These are phyloP conservation scores for Lepisosteus oculatus DNA, from an alignment of 2,113 vertebrate species.

Conservation along the genomic window DNA sequence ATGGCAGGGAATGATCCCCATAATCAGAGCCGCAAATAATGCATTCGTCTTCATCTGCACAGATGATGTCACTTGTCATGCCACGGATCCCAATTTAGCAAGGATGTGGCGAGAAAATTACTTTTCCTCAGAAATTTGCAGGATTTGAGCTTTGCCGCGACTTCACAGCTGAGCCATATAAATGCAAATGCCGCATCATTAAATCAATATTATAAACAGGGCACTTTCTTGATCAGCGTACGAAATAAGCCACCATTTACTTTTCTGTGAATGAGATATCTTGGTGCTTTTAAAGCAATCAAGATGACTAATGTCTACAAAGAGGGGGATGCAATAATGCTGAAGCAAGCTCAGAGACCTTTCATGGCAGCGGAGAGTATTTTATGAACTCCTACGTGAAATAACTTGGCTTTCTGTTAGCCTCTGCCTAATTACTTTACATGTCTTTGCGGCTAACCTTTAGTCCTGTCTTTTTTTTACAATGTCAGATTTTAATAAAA, in stretches of 20 bases:
- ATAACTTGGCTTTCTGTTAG: not conserved
- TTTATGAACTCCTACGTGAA: not conserved
- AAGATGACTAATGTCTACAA: not conserved
- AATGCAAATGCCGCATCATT: constrained; percentile 8
- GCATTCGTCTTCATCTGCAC: constrained; percentile 10
- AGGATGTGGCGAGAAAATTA: constrained; percentile 3
- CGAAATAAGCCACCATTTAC: constrained; percentile 49
- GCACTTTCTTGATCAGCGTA: constrained; percentile 42
- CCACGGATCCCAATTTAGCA: not conserved
- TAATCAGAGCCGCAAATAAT: constrained; percentile 2
- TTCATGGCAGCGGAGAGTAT: too few relatives aligned
- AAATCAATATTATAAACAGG: constrained; percentile 14
- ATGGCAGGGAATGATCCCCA: not conserved
- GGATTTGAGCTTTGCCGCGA: too few relatives aligned
- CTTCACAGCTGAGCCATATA: constrained; percentile 8
- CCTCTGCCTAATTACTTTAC: not conserved
- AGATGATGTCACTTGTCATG: constrained; percentile 9
- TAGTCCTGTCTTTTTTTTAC: not conserved
- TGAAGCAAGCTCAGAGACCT: not conserved
- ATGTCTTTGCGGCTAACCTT: not conserved
- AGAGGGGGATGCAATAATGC: not conserved
- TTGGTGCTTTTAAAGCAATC: constrained; percentile 46
- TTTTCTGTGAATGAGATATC: constrained; percentile 45
- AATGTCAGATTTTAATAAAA: not conserved
- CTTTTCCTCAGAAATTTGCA: not conserved